phyloP scores from a whole-genome alignment of 2,113 vertebrate genomes.

The Muntiacus muntjak region DNA sequence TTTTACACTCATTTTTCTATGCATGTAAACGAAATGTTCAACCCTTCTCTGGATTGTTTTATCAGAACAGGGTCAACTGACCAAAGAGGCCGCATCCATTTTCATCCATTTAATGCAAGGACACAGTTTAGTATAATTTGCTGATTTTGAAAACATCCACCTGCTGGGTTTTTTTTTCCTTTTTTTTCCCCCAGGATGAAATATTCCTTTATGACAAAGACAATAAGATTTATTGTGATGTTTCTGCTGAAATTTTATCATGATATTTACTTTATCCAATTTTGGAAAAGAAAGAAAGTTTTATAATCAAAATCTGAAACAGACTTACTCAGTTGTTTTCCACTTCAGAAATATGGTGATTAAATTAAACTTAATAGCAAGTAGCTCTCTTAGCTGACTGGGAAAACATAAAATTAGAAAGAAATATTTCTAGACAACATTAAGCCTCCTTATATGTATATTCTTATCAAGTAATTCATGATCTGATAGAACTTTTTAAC shows the following conservation, averaged over 20 bases:
- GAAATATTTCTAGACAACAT: background rate
- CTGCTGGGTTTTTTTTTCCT: background rate
- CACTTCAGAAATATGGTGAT: constrained; percentile 5
- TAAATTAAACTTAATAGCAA: background rate
- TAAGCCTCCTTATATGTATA: background rate
- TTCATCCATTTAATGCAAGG: constrained; percentile 80
- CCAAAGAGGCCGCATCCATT: constrained; percentile 78
- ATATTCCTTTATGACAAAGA: constrained; percentile 62
- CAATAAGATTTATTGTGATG: constrained; percentile 19
- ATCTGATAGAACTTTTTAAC: background rate
- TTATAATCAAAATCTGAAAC: constrained; percentile 41
- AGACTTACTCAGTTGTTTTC: constrained; percentile 11
- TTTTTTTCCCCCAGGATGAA: background rate
- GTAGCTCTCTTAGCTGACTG: background rate
- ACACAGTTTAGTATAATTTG: constrained; percentile 81
- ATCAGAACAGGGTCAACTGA: constrained; percentile 77
- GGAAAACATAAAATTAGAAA: constrained; percentile 22
- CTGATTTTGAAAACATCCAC: constrained; percentile 72
- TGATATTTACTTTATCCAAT: constrained; percentile 11
- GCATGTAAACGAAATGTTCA: constrained; percentile 83
- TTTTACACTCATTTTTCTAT: constrained; percentile 61
- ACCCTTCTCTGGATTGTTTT: constrained; percentile 80
- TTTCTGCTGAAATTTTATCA: constrained; percentile 55
- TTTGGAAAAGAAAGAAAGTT: constrained; percentile 7
- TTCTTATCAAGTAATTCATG: background rate